These are phyloP conservation scores for Epinephelus malabaricus DNA, from an alignment of 2,797 vertebrate species.

Conservation along the genomic window DNA sequence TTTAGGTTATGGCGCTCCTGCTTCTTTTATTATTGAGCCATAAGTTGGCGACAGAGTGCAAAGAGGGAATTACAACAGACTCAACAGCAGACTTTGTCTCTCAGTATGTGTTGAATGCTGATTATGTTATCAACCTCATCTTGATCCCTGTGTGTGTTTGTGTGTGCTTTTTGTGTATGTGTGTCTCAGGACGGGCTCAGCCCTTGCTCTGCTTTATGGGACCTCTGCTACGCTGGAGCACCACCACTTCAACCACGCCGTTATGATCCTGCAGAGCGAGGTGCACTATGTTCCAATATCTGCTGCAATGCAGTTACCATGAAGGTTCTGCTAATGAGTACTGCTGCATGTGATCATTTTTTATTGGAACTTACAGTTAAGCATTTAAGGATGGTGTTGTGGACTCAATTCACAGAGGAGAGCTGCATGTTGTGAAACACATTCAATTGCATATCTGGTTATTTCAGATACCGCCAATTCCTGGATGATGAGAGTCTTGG, in stretches of 20 bases:
- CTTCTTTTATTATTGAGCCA: constrained; percentile 50
- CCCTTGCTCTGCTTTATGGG: constrained; percentile 96
- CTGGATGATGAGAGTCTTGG: neutral
- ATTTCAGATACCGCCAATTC: constrained; percentile 21
- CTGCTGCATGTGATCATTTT: neutral
- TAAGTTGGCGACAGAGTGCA: constrained; percentile 29
- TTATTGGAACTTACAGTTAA: too few species aligned
- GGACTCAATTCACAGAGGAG: too few species aligned
- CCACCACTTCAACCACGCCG: constrained; percentile 99
- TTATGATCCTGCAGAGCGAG: constrained; percentile 99
- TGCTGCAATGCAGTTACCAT: constrained; percentile 69
- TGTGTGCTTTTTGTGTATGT: constrained; percentile 44
- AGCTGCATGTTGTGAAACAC: constrained; percentile 13
- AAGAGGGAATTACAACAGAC: constrained; percentile 47
- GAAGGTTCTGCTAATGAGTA: constrained; percentile 37
- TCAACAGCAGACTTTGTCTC: constrained; percentile 47
- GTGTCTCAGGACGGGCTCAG: constrained; percentile 93
- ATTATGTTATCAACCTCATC: constrained; percentile 49
- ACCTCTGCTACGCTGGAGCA: constrained; percentile 98
- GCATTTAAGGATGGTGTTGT: too few species aligned
- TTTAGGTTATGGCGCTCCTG: constrained; percentile 51
- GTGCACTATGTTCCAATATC: constrained; percentile 80
- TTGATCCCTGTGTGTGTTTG: constrained; percentile 36
- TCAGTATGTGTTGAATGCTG: constrained; percentile 52
- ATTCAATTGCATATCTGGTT: neutral